These are phyloP conservation scores for Tromatobia lineatoria DNA, from an alignment of 2,888 invertebrate genomes.

Conservation along the genomic window DNA sequence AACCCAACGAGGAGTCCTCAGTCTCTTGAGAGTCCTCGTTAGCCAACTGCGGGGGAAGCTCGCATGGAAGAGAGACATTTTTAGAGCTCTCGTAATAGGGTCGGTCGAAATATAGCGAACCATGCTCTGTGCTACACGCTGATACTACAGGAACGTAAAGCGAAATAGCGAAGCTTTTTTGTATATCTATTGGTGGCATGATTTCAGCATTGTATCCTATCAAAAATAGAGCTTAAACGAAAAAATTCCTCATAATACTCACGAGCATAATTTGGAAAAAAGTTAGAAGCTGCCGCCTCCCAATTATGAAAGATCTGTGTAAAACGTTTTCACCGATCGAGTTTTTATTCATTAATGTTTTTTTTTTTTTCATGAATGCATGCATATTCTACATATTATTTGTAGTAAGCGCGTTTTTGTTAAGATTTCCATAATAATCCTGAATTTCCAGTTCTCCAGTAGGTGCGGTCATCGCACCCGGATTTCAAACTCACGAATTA, in stretches of 20 bases:
- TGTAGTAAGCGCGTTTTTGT: background rate
- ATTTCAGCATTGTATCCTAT: background rate
- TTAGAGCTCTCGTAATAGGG: conserved; percentile 60
- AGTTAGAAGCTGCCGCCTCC: background rate
- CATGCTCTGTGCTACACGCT: background rate
- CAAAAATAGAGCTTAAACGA: background rate
- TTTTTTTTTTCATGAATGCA: conserved; percentile 26
- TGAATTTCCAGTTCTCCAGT: background rate
- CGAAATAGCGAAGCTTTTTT: conserved; percentile 8
- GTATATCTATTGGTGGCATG: background rate
- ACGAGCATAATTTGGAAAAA: background rate
- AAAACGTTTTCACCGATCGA: background rate
- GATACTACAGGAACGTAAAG: background rate
- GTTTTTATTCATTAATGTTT: too few species aligned
- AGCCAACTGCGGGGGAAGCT: conserved; percentile 48
- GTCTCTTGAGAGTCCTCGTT: conserved; percentile 64
- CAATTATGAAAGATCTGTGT: background rate
- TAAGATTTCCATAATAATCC: background rate
- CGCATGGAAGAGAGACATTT: conserved; percentile 58
- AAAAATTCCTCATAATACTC: background rate
- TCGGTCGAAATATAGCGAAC: conserved; percentile 46
- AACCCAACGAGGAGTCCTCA: conserved; percentile 56
- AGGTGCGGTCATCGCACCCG: background rate
- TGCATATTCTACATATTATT: conserved; percentile 7
- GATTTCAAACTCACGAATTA: background rate